Evolutionary conservation across 2,797 vertebrate species (phyloP), one percentile per base, ranked within the genome.

Genomic region (Neosilurus mollespiculum): DNA sequence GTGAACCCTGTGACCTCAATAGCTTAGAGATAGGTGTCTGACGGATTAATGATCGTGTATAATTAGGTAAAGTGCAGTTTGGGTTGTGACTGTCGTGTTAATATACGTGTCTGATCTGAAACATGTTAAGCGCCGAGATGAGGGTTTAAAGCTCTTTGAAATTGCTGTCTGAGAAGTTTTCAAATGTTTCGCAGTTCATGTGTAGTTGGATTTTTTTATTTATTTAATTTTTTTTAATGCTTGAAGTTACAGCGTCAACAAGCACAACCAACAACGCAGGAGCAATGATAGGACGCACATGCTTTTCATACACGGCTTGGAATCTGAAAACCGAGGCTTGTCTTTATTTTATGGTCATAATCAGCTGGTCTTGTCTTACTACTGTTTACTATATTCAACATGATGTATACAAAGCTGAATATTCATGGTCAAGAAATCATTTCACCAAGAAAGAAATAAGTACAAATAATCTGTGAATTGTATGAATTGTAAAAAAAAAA

Each of bases 1-100:
- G 43, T 84, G 81, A 82, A 78, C 73, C n/a, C 7, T 14, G 20
- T 83, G 73, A 83, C 78, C 84, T 81, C 80, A 81, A 80, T 72
- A 53, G 37, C 64, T 58, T 72, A 24, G 30, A 9, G 58, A 78
- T 51, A 30, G 75, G 59, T 64, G 75, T 54, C 81, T 59, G 49
- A 30, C 56, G 0, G 20, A 84, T 85, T 59, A 53, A 82, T 70
- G 49, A 62, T 51, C 9, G 0, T 72, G 54, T 82, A 22, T 61
- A 24, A 75, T 67, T 84, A 30, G 58, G 58, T 80, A 75, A 78
- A 78, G 70, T 80, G 75, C 51, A 72, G 69, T 84, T 81, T 15
- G 15, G 5, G 14, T 30, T 43, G 61, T 65, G 58, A 62, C 58
- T 3, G 18, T 9, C 0, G 14, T n/a, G 61, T 61, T 24, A 43